Base-by-base conservation (phyloP, 2,113 vertebrate genomes). In the Triplophysa tibetana region DNA sequence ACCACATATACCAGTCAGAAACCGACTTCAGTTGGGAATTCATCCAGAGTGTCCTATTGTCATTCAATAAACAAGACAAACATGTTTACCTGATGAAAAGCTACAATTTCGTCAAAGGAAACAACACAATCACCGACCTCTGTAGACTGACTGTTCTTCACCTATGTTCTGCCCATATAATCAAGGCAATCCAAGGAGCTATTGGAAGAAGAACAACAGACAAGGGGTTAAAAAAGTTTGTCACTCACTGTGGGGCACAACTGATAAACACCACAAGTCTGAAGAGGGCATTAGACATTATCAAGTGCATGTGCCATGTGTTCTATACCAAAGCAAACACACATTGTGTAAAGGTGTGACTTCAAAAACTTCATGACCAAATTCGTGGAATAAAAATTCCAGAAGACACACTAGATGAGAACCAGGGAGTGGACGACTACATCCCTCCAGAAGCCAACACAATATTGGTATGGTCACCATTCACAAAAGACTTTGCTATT, bases 381-480 rank as follows among this genome's bases (percentile, higher is more conserved):
- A 69, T 69, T 16, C 13, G 43, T 24, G 66, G 66, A 24, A 48
- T 4, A 48, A 17, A 3, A 48, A 69, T 69, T 48, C 43, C 66
- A 3, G 43, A 50, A 48, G 21, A 69, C 21, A 14, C 21, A 17
- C 21, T 68, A 12, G 13, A 48, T 48, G 43, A 48, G 21, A 68
- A 61, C 10, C 58, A 23, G 13, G 6, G 13, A 48, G 66, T 68
- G 41, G n/a, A 68, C 8, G 41, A 67, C 41, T 67, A 48, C 21
- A 68, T 67, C 41, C n/a, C 41, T 23, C 5, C 65, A 67, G 65
- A 67, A 4, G 41, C 41, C 2, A 67, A 67, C n/a, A 45, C 65
- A 45, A 67, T 67, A 45, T 43, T 67, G n/a, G 41, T 41, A n/a
- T 45, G 65, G n/a, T 68, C 65, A 23, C 65, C 65, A 3, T 68